Base-by-base conservation (phyloP, 2,113 vertebrate species). In the Thunnus maccoyii region DNA sequence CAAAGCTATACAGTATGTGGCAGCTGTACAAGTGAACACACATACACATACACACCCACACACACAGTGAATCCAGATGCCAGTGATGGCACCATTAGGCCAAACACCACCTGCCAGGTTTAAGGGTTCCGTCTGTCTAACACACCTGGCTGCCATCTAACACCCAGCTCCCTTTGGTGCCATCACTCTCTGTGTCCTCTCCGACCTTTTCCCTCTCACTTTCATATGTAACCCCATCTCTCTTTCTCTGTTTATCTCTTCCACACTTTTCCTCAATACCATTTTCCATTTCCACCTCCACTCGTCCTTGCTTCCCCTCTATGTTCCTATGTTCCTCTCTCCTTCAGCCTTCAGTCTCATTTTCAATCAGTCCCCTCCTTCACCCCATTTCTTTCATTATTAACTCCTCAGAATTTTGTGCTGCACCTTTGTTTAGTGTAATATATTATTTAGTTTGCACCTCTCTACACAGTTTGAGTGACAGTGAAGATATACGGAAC, bases 111-210 rank as follows among this genome's bases (percentile, higher is more conserved):
- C 88, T 92, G 89, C 61, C 85, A 84, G 80, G 50, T 83, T 82
- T 83, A 72, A 61, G 74, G 52, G 61, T 76, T 78, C 82, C 78
- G 70, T 91, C 90, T 92, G 91, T 86, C 75, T 86, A 69, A 57
- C 72, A 86, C 90, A 93, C 88, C 88, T 91, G 89, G 75, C 80
- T 86, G 72, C 68, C 72, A 81, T 81, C 87, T 46, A 86, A 76
- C 76, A 79, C 67, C n/a, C 17, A 60, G 20, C 64, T 82, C 86
- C 72, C 84, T 74, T 46, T 47, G 44, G 66, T 79, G 61, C 82
- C 76, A 88, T 85, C 86, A 69, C 76, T 81, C 82, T 41, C 46
- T 3, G 46, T 73, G 78, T 90, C 88, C 91, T 91, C 55, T 60
- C 66, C 91, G 88, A 89, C 90, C 86, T 89, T 83, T 82, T 79